Evolutionary conservation across 2,888 invertebrate genomes (phyloP), one percentile per base, ranked within the genome.

Genomic region (Pyralis farinalis): DNA sequence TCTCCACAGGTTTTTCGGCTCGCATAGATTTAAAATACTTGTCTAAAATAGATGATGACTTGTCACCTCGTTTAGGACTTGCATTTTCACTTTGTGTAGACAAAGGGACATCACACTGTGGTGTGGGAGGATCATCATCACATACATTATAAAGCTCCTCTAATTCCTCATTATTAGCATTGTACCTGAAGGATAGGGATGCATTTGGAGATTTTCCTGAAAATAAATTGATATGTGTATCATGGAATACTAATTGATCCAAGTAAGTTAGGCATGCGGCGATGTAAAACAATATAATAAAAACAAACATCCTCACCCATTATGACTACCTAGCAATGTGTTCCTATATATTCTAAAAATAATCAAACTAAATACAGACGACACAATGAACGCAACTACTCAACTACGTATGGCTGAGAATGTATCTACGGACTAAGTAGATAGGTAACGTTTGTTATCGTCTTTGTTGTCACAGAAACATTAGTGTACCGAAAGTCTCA

Each of bases 131-230:
- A 50, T 90, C 90, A 64, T 91, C 91, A 28, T 92, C 92, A 62
- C 93, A 93, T 34, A 90, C 90, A 38, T 90, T 90, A 58, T 90
- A 92, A 7, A 94, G 63, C 61, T 94, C 94, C 58, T 94, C 94
- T 39, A 94, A 69, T 71, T 94, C 93, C 59, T 94, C 94, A 63
- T 93, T 94, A 56, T 93, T 94, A n/a, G 94, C 93, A 82, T 93
- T 93, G 61, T 94, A 95, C 61, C 93, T 92, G 57, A 94, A 93
- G 5, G 93, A 90, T 41, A 92, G 74, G 21, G 90, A 81, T 32
- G 91, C 70, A 48, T 75, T 85, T 42, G 85, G 81, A 38, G 87
- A 71, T 68, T 88, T 88, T 39, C 83, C 86, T 88, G 59, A 48
- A 81, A 74, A 36, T 40, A 50, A 39, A 29, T 37, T 42, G 38